These are phyloP conservation scores for Leptatherina wallacei DNA, from an alignment of 2,797 vertebrate genomes.

Conservation along the genomic window DNA sequence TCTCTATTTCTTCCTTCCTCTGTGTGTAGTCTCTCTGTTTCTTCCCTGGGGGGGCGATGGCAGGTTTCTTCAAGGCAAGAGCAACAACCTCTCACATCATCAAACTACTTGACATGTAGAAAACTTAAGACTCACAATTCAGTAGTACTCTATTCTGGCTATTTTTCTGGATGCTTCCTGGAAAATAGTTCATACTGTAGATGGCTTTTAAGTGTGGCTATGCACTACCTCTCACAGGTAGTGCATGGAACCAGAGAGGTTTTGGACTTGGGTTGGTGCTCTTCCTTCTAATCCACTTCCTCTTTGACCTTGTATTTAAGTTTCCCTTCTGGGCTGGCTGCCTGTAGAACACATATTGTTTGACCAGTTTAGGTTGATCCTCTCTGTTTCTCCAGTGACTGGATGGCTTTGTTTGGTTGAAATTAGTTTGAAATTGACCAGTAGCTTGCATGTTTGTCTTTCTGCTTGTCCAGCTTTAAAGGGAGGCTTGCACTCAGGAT, in stretches of 20 bases:
- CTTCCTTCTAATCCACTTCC: constrained; percentile 63
- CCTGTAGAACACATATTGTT: constrained; percentile 58
- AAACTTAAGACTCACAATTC: constrained; percentile 23
- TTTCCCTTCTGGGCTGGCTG: constrained; percentile 50
- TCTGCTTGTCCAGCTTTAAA: constrained; percentile 52
- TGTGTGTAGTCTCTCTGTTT: constrained; percentile 52
- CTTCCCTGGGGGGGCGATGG: constrained; percentile 81
- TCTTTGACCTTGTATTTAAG: constrained; percentile 24
- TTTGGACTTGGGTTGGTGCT: constrained; percentile 75
- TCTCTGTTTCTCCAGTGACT: constrained; percentile 33
- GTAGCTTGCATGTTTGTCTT: constrained; percentile 70
- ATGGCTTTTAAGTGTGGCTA: constrained; percentile 39
- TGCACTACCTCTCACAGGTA: constrained; percentile 52
- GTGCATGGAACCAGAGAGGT: constrained; percentile 52
- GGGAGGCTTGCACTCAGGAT: constrained; percentile 14
- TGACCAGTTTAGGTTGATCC: constrained; percentile 37
- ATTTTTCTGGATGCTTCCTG: constrained; percentile 68
- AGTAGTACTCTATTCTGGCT: constrained; percentile 47
- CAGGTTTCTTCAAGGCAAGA: constrained; percentile 83
- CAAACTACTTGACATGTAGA: constrained; percentile 45
- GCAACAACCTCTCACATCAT: constrained; percentile 73
- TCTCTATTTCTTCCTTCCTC: not conserved
- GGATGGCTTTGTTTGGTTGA: constrained; percentile 41
- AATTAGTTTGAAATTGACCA: constrained; percentile 15
- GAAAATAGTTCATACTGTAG: constrained; percentile 71